Base-by-base conservation (phyloP, 2,888 invertebrate genomes). In the Acleris emargana region DNA sequence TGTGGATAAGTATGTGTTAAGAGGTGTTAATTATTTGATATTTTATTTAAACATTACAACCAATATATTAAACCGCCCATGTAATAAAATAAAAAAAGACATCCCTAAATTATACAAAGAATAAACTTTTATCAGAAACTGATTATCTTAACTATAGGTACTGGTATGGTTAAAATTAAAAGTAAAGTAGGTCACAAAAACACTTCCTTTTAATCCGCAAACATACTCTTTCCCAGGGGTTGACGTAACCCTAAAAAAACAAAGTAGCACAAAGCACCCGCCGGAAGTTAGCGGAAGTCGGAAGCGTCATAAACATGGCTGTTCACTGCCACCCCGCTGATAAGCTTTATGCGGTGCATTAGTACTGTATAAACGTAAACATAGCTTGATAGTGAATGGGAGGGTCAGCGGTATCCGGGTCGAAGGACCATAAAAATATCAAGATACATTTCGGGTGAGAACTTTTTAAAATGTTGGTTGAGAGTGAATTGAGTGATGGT, bases 251-350 rank as follows among this genome's bases (percentile, higher is more conserved):
- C 60, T 57, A 55, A 57, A 45, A 57, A 57, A 66, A 66, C 66
- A 66, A 66, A 66, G 58, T 13, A 28, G 45, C 45, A 49, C 64
- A 51, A 62, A 54, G 64, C 28, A 18, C 54, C 43, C 51, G 54
- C 60, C 64, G 66, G 66, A 66, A 61, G 58, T 58, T 16, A 42
- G 45, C 60, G 66, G 66, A 66, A 61, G 61, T 38, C 54, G 32
- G 55, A 59, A 42, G 62, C 55, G 61, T 66, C 66, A 61, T 61
- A 66, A 66, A 66, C 66, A 66, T 57, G 45, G 66, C 61, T 51
- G 66, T 45, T 58, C 58, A 49, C 49, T 18, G 58, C 32, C 49
- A 49, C 60, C 45, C 58, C 17, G 54, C 64, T 66, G 66, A 66
- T 66, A 66, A 66, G 66, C 60, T 51, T 60, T 64, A 55, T 57